These are phyloP conservation scores for Heliconius congener DNA, from an alignment of 1,140 invertebrate species.

Conservation along the genomic window DNA sequence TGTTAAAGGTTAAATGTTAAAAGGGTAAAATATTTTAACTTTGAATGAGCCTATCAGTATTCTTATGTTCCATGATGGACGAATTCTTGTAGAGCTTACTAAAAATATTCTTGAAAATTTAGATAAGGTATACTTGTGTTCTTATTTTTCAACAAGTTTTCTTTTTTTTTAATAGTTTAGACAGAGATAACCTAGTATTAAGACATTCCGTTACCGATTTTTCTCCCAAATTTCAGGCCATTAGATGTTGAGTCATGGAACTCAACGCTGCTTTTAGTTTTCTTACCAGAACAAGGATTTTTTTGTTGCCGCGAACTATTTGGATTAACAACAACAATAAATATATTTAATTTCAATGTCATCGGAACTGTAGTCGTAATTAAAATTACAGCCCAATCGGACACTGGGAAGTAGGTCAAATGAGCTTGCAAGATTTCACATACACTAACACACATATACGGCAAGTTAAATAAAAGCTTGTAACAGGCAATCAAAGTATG, in stretches of 20 bases:
- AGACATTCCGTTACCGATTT: background rate
- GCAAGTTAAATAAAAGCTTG: too few relatives aligned
- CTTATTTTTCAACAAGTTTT: too few relatives aligned
- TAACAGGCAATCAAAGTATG: too few relatives aligned
- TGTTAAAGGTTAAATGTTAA: background rate
- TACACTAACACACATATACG: too few relatives aligned
- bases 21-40: slow-evolving; percentile 9
- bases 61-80: background rate
- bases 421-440: too few relatives aligned
- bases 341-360: too few relatives aligned
- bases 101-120: background rate
- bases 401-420: too few relatives aligned
- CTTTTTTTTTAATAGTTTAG: background rate
- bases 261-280: background rate
- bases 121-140: background rate
- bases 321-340: too few relatives aligned
- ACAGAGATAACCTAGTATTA: background rate
- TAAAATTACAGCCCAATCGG: too few relatives aligned
- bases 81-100: background rate
- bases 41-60: slow-evolving; percentile 1
- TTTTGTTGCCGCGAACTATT: too few relatives aligned
- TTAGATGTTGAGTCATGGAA: background rate
- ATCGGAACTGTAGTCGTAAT: too few relatives aligned
- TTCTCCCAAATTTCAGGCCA: background rate
- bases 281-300: too few relatives aligned